Percentiles rank a stretch among this genome's conserved stretches.
Evolutionary conservation across 2,888 invertebrate genomes (phyloP).

Genomic region (Lasioglossum pauxillum): DNA sequence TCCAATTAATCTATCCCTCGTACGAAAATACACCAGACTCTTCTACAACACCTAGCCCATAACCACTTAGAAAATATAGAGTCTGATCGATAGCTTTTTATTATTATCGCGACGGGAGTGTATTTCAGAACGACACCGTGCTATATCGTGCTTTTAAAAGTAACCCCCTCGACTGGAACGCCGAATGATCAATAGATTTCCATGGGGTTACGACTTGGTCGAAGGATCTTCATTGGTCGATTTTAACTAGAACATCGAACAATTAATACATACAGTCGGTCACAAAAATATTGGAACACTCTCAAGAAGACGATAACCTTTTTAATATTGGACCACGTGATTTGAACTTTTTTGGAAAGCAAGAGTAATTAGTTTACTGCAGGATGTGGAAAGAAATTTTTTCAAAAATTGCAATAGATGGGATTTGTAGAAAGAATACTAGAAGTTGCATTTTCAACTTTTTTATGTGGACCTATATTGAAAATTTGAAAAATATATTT

Average conservation of each 20-base stretch:
- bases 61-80: not conserved
- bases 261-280: not conserved
- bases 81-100: not conserved
- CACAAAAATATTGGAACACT: no score
- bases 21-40: conserved; percentile 1
- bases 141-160: not conserved
- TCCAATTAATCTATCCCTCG: conserved; percentile 3
- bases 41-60: not conserved
- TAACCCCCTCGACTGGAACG: not conserved
- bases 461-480: no score
- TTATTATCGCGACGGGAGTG: conserved; percentile 2
- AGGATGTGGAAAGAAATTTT: no score
- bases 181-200: not conserved
- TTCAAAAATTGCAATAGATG: no score
- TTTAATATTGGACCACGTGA: no score
- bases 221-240: not conserved
- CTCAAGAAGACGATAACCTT: no score
- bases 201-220: not conserved
- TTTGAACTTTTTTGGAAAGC: no score
- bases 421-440: no score
- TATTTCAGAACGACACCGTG: not conserved
- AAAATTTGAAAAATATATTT: no score
- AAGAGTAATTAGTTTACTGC: no score
- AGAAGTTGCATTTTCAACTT: no score
- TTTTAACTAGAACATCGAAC: not conserved